Base-by-base conservation (phyloP, 2,797 vertebrate species). In the Ptychadena robeensis region DNA sequence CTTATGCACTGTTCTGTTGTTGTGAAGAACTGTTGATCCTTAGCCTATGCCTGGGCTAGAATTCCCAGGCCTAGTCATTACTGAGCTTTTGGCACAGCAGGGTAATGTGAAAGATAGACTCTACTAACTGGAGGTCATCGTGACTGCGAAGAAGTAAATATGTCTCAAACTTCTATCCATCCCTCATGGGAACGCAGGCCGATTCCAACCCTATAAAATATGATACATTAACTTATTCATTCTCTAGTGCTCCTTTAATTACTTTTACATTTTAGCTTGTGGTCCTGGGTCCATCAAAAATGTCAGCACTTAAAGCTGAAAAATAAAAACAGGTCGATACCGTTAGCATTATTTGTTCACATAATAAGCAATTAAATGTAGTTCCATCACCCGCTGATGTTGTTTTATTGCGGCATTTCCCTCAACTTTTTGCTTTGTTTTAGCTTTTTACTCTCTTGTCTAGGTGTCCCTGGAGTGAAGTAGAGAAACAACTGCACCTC, bases 41-140 rank as follows among this genome's bases (percentile, higher is more conserved):
- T 79, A 79, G 65, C 76, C 65, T 69, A 79, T 59, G 53, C 69
- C 65, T 79, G 37, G 76, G 65, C 67, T 69, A 68, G 65, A 79
- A 79, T 79, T 79, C 76, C 76, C 76, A 79, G 44, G 18, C 65
- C 65, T 79, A 79, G 76, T 79, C 76, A 79, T 79, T 79, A 79
- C 76, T 30, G 65, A 79, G 76, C 76, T 28, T 61, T 44, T 4
- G n/a, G 64, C 61, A 79, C 76, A 68, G 76, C 76, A 37, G 76
- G 65, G 64, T 69, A 79, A 59, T 66, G 32, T 57, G 65, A 68
- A 79, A 35, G 44, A 69, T 53, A 79, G 31, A 27, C 44, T 79
- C 64, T 30, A 53, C 75, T 79, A 79, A 79, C 48, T 34, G 76
- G 44, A 79, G 76, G 76, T 79, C 76, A 79, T 34, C 22, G 48